Base-by-base conservation (phyloP, 2,797 vertebrate species). In the Trematomus bernacchii region DNA sequence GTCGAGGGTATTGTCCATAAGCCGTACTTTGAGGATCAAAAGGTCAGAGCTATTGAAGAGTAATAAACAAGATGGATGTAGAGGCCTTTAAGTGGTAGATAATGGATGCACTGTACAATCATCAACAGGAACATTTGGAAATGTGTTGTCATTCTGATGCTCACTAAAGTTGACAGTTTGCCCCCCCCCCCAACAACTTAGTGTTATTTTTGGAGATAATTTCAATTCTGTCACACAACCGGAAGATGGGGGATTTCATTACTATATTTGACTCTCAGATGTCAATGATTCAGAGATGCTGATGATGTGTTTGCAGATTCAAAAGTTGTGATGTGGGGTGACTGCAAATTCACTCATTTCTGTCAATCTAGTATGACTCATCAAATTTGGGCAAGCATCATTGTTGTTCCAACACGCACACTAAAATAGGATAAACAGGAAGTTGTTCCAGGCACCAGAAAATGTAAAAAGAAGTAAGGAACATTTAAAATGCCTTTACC, bases 11-110 rank as follows among this genome's bases (percentile, higher is more conserved):
- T 73, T 81, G 71, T 88, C 73, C 71, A 74, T 66, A 73, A 77
- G 65, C 66, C 19, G 9, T 72, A 68, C 73, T 85, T 79, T 68
- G 48, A 54, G 55, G 75, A 83, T 85, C 79, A 85, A 77, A 89
- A 89, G 76, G 84, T 90, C 86, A 75, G 54, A 37, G 18, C 43
- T 77, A 57, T 80, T 71, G 77, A 77, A 27, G 37, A 69, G 78
- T 79, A 78, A 85, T 92, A 86, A 87, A 87, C 33, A 71, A 55
- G 79, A 85, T 67, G 77, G 71, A 88, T 67, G 70, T 64, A 12
- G 48, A 64, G 53, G 51, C 64, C 59, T 67, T 74, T 71, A 81
- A 84, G 57, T 83, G 80, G 66, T 27, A 43, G 33, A 73, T 80
- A 84, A 86, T 85, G 71, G 62, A 83, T 80, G 57, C 53, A 33